Evolutionary conservation across 2,113 vertebrate species (phyloP).

Genomic region (Sorex araneus): DNA sequence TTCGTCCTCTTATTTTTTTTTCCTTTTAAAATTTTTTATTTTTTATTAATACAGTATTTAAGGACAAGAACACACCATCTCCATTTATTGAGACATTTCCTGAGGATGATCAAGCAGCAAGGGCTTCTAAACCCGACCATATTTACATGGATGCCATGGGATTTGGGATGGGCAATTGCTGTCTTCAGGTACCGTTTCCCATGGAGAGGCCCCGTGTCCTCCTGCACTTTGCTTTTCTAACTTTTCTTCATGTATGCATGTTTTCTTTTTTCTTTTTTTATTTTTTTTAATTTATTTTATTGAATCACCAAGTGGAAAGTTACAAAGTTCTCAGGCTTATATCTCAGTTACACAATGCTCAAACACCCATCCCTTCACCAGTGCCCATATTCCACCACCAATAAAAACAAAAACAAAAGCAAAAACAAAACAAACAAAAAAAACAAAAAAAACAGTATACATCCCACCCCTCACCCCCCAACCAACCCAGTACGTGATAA

Average conservation of each 20-base stretch:
- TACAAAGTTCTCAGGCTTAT: too few relatives aligned
- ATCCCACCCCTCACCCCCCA: too few relatives aligned
- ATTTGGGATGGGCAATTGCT: conserved; percentile 99
- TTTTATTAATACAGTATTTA: conserved; percentile 93
- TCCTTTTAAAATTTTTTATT: background rate
- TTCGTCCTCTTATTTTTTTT: too few relatives aligned
- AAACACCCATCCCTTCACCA: too few relatives aligned
- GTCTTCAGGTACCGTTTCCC: conserved; percentile 93
- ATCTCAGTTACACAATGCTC: too few relatives aligned
- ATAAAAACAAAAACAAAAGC: too few relatives aligned
- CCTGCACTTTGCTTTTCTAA: background rate
- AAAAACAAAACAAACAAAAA: too few relatives aligned
- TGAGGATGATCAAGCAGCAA: conserved; percentile 93
- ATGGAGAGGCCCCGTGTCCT: background rate
- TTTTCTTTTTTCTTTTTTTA: conserved; percentile 7
- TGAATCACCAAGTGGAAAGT: too few relatives aligned
- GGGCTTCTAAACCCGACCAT: conserved; percentile 93
- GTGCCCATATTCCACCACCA: too few relatives aligned
- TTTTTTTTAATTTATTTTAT: too few relatives aligned
- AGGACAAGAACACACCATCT: conserved; percentile 94
- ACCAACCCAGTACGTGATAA: too few relatives aligned
- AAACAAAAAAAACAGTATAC: too few relatives aligned
- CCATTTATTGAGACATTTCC: conserved; percentile 96
- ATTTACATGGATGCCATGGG: conserved; percentile 99
- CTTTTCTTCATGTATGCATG: background rate